phyloP scores from a whole-genome alignment of 2,888 invertebrate species.

The Pseudeuparius sepicola region DNA sequence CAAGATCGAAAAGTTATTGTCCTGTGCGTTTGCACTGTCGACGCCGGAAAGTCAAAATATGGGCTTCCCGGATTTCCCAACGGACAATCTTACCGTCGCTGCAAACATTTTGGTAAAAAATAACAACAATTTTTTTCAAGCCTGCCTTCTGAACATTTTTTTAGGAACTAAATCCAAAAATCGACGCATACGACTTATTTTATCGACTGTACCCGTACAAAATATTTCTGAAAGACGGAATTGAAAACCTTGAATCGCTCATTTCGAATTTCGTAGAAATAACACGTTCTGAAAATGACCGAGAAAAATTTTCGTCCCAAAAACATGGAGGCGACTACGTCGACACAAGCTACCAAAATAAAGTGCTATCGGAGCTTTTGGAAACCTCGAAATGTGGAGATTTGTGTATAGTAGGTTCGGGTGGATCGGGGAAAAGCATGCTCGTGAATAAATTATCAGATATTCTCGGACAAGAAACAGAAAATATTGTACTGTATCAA shows the following conservation, averaged over 20 bases:
- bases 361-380: constrained; percentile 64
- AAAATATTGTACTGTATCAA: constrained; percentile 88
- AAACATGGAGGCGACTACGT: constrained; percentile 45
- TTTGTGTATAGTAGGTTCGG: constrained; percentile 79
- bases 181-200: constrained; percentile 59
- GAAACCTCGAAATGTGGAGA: constrained; percentile 72
- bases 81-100: constrained; percentile 63
- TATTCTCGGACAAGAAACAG: constrained; percentile 66
- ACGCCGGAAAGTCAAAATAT: constrained; percentile 61
- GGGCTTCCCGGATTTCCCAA: constrained; percentile 82
- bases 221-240: constrained; percentile 67
- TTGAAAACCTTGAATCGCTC: constrained; percentile 59
- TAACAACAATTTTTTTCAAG: constrained; percentile 9
- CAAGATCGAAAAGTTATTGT: constrained; percentile 56
- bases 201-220: constrained; percentile 77
- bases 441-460: constrained; percentile 68
- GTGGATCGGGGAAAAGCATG: constrained; percentile 88
- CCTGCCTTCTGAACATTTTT: constrained; percentile 11
- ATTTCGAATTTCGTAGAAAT: constrained; percentile 47
- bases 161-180: constrained; percentile 59
- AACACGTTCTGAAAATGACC: constrained; percentile 7
- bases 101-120: constrained; percentile 59
- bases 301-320: background rate
- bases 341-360: constrained; percentile 69
- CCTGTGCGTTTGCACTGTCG: constrained; percentile 69